Base-by-base conservation (phyloP, 2,797 vertebrate species). In the Erpetoichthys calabaricus region DNA sequence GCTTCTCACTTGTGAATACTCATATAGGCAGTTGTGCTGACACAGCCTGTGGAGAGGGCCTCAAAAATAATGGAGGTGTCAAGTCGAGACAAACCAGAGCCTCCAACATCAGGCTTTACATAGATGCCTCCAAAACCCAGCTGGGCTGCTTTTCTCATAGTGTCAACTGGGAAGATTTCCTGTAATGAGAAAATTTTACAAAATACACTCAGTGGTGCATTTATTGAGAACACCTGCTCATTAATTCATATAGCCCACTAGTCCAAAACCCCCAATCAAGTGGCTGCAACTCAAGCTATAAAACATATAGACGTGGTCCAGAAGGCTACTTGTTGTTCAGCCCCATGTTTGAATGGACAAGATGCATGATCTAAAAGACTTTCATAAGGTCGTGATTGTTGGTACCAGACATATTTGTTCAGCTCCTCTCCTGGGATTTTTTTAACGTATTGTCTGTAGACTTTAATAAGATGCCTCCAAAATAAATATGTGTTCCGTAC, bases 1-100 rank as follows among this genome's bases (percentile, higher is more conserved):
- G n/a, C 41, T 53, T 73, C 87, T 66, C 84, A 99, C 96, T 99
- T 99, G 81, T 99, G 96, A 73, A 99, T 98, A 68, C 94, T 99
- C 57, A 99, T 88, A 57, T 98, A 98, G 51, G 96, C 94, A 0
- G 96, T 97, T 60, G 94, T 97, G 80, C 94, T 98, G 73, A 85
- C 84, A 2, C 96, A 99, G 59, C 96, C 94, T 0, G 96, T 98
- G 9, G 94, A 94, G 61, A 99, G 77, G 56, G 94, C 94, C 69
- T 99, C 96, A 47, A 99, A 98, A 73, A 99, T 96, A 59, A 99
- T 10, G 0, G 90, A 89, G 1, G 94, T 88, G 68, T 98, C 96
- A 0, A 98, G 82, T 0, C 93, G 87, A 52, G 96, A 92, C 10
- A 98, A 76, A n/a, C 92, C 96, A 0, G 94, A 91, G 6, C 94